A percentile compares a stretch with the other conserved stretches of the same genome.
Evolutionary conservation across 2,113 vertebrate genomes (phyloP).

Genomic region (Xerus inauris): DNA sequence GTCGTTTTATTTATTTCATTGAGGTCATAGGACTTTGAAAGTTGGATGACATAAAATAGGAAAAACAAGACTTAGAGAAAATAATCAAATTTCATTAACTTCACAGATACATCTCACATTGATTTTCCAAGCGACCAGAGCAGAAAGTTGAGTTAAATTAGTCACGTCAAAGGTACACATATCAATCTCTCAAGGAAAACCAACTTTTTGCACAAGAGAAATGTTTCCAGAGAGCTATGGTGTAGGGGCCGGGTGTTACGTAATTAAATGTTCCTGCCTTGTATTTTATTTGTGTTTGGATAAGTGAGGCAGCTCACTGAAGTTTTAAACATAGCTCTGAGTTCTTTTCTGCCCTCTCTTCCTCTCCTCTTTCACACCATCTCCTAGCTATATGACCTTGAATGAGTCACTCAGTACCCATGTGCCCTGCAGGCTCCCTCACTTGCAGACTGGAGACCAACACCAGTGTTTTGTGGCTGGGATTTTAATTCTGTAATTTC

Average conservation of each 20-base stretch:
- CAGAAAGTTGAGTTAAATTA: background rate
- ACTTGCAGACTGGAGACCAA: background rate
- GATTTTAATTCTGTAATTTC: background rate
- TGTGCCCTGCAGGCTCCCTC: background rate
- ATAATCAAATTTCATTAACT: background rate
- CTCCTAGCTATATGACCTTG: background rate
- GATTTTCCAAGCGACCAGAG: background rate
- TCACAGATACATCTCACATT: background rate
- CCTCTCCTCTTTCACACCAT: background rate
- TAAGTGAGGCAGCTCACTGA: background rate
- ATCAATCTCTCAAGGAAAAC: background rate
- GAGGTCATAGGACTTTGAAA: background rate
- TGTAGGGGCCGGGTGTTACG: background rate
- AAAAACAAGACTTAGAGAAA: background rate
- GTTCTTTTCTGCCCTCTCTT: background rate
- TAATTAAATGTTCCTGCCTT: background rate
- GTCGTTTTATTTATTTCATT: background rate
- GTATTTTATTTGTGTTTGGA: background rate
- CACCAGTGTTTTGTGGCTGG: background rate
- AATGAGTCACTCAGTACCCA: background rate
- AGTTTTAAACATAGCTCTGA: background rate
- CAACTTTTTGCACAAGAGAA: background rate
- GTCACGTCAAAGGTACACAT: background rate
- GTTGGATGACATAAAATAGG: background rate
- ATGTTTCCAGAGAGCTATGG: background rate